These are phyloP conservation scores for Conus betulinus DNA, from an alignment of 1,140 invertebrate genomes.

Conservation along the genomic window DNA sequence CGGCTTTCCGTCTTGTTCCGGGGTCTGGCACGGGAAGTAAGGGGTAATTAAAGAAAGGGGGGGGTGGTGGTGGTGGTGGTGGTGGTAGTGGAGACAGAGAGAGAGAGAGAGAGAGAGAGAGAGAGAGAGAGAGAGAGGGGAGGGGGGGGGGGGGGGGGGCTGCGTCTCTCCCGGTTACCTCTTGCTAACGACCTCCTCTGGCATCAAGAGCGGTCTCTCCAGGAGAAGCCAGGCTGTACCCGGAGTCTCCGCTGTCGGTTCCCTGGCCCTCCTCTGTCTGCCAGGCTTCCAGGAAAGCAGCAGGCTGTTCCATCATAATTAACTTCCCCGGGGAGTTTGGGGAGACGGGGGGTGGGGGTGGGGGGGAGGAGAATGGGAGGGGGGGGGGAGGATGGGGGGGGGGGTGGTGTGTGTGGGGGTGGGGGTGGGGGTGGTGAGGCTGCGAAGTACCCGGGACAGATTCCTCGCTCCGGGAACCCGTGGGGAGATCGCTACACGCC, in stretches of 20 bases:
- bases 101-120: no score
- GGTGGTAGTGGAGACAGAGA: no score
- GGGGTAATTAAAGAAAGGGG: no score
- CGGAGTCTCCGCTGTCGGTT: no score
- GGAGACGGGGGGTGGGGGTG: not conserved
- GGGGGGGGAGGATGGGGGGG: not conserved
- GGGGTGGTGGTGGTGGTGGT: no score
- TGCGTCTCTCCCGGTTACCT: not conserved
- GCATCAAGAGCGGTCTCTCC: no score
- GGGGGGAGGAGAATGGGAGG: not conserved
- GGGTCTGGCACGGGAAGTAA: not conserved
- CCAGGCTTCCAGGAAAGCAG: conserved; percentile 11
- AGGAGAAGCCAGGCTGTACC: no score
- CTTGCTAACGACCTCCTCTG: not conserved
- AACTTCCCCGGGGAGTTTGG: not conserved
- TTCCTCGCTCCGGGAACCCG: not conserved
- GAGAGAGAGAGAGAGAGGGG: no score
- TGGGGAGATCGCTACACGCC: conserved; percentile 15
- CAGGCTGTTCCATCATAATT: conserved; percentile 19
- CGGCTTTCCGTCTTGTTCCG: no score
- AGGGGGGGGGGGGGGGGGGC: no score
- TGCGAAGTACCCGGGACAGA: conserved; percentile 4
- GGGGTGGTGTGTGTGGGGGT: not conserved
- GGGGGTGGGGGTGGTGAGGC: no score
- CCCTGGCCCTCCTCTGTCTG: not conserved